Percentiles rank a stretch among this genome's conserved stretches.
phyloP scores from a whole-genome alignment of 2,113 vertebrate genomes.

The Heterochromis multidens region DNA sequence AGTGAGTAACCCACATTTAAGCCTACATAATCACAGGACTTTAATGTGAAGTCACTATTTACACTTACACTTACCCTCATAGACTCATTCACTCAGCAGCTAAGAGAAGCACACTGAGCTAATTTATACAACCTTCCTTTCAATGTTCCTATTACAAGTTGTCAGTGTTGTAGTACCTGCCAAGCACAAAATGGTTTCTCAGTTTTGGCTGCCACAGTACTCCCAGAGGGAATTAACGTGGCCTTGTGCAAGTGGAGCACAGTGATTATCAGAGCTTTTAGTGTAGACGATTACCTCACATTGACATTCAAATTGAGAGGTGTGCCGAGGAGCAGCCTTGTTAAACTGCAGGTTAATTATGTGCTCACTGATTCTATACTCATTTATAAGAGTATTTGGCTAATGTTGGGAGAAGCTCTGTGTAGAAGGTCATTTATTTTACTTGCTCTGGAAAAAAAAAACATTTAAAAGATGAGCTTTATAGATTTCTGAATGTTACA shows the following conservation, averaged over 20 bases:
- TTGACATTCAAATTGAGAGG: constrained; percentile 37
- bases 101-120: background rate
- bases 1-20: background rate
- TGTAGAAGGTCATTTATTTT: background rate
- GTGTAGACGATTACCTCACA: constrained; percentile 23
- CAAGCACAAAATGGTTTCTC: constrained; percentile 7
- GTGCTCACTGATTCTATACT: constrained; percentile 16
- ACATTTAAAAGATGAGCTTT: background rate
- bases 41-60: background rate
- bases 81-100: background rate
- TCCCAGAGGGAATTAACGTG: constrained; percentile 5
- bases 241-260: constrained; percentile 21
- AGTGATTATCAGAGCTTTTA: constrained; percentile 57
- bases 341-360: background rate
- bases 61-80: background rate
- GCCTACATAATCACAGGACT: background rate
- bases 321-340: constrained; percentile 1
- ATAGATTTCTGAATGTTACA: background rate
- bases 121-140: background rate
- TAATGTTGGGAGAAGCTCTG: background rate
- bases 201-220: constrained; percentile 2
- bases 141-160: background rate
- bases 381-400: background rate
- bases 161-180: background rate
- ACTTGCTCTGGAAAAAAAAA: background rate